A percentile compares a stretch with the other conserved stretches of the same genome.
Evolutionary conservation across 1,140 invertebrate genomes (phyloP).

Genomic region (Drosophila lacertosa): DNA sequence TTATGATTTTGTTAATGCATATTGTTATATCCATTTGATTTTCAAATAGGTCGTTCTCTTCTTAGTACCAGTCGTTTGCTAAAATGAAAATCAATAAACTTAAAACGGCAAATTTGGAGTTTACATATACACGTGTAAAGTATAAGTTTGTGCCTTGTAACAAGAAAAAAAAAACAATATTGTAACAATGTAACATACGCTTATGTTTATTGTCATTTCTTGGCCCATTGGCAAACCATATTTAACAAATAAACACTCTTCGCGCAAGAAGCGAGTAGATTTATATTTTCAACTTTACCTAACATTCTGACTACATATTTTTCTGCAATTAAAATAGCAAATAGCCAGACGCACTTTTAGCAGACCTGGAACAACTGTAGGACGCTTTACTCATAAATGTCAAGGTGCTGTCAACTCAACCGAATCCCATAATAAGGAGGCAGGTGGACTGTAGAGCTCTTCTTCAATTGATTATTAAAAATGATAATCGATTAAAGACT

Average conservation of each 20-base stretch:
- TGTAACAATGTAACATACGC: background rate
- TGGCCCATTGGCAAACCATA: background rate
- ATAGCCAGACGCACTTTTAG: constrained; percentile 31
- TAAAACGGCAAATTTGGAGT: too few relatives aligned
- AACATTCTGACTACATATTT: constrained; percentile 9
- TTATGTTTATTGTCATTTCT: background rate
- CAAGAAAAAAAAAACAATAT: background rate
- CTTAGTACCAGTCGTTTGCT: background rate
- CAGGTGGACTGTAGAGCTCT: constrained; percentile 31
- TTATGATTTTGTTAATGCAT: background rate
- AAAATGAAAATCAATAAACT: background rate
- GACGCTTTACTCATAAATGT: constrained; percentile 63
- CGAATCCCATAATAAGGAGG: constrained; percentile 50
- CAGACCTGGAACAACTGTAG: constrained; percentile 15
- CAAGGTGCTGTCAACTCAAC: constrained; percentile 35
- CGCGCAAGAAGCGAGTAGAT: constrained; percentile 20
- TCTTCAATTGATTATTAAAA: constrained; percentile 83
- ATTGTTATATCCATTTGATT: background rate
- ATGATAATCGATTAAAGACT: constrained; percentile 82
- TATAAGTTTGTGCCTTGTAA: background rate
- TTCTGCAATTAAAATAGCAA: constrained; percentile 57
- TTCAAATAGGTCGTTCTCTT: background rate
- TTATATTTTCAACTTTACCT: constrained; percentile 53
- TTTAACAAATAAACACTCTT: constrained; percentile 9
- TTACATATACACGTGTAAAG: background rate